A percentile compares a stretch with the other conserved stretches of the same genome.
These are phyloP conservation scores for Cavia porcellus DNA, from an alignment of 2,113 vertebrate species.

Conservation along the genomic window DNA sequence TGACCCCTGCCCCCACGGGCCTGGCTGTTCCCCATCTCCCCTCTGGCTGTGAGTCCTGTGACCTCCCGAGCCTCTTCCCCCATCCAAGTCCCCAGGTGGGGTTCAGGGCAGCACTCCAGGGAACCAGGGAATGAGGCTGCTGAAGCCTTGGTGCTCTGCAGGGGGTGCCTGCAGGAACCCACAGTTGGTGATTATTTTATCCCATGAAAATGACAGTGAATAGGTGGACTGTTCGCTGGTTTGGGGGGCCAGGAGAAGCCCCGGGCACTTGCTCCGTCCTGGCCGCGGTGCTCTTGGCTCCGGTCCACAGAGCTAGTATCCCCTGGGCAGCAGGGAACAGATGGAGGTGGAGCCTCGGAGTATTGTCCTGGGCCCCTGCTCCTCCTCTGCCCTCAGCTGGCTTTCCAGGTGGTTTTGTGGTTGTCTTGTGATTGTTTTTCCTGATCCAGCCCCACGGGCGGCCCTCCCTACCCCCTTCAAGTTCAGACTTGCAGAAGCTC, in stretches of 20 bases:
- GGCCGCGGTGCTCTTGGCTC: neutral
- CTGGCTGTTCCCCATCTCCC: accelerated
- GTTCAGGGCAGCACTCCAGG: accelerated
- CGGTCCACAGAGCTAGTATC: neutral
- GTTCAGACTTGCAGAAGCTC: neutral
- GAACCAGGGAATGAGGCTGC: neutral
- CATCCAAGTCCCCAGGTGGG: neutral
- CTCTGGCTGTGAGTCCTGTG: neutral
- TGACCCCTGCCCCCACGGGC: neutral
- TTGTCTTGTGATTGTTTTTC: neutral
- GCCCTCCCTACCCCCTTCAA: neutral
- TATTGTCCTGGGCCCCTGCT: neutral
- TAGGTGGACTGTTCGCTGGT: neutral
- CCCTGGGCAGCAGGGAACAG: neutral
- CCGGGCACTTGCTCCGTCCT: neutral
- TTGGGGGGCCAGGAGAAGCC: neutral
- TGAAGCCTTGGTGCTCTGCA: neutral
- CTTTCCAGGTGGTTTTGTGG: neutral
- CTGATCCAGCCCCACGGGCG: neutral
- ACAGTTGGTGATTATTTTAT: neutral
- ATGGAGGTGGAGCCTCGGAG: neutral
- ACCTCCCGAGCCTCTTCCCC: neutral
- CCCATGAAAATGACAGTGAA: neutral
- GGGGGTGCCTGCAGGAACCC: neutral
- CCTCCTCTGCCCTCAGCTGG: neutral